phyloP scores from a whole-genome alignment of 1,140 invertebrate species.

The Bombus pascuorum region DNA sequence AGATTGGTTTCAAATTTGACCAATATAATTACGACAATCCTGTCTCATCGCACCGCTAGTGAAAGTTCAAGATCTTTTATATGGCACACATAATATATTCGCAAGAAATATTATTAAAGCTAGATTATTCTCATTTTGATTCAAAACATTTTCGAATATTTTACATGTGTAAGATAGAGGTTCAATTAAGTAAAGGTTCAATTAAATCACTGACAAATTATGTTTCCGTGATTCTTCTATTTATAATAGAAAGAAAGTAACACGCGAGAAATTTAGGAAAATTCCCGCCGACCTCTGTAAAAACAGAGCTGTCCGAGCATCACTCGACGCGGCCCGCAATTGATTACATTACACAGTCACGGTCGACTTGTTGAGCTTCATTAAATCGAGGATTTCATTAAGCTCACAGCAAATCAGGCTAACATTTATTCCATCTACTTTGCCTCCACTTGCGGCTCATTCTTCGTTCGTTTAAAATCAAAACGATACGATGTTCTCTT shows the following conservation, averaged over 20 bases:
- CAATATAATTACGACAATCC: too few species aligned
- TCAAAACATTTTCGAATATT: neutral
- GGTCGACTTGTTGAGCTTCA: constrained; percentile 40
- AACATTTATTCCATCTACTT: constrained; percentile 42
- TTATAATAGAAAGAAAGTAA: neutral
- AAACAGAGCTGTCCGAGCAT: neutral
- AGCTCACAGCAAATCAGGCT: constrained; percentile 32
- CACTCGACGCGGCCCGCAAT: constrained; percentile 3
- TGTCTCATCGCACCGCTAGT: too few species aligned
- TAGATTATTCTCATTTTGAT: neutral
- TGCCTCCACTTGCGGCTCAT: neutral
- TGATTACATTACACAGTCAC: constrained; percentile 37
- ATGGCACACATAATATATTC: too few species aligned
- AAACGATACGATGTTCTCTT: neutral
- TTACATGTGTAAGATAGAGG: neutral
- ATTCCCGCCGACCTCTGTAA: neutral
- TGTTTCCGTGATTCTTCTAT: neutral
- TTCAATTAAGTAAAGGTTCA: neutral
- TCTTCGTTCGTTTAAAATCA: neutral
- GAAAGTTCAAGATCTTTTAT: too few species aligned
- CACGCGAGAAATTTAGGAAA: neutral
- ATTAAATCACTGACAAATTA: neutral
- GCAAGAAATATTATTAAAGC: neutral
- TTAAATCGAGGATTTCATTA: constrained; percentile 53
- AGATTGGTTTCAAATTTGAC: too few species aligned